phyloP scores from a whole-genome alignment of 2,888 invertebrate species.

The Phorcus lineatus region DNA sequence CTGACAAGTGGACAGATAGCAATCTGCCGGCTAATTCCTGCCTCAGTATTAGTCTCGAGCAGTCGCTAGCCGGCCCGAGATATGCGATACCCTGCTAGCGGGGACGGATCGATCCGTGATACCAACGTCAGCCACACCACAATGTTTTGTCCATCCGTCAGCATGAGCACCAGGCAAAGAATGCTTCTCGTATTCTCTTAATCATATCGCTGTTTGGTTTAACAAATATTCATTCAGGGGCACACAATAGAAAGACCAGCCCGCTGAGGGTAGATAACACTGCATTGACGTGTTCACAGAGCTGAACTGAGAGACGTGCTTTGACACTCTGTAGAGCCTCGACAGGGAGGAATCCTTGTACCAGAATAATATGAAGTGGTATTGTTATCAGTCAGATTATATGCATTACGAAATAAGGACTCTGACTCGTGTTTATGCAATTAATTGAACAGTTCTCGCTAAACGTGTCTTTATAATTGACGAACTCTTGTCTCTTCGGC shows the following conservation, averaged over 20 bases:
- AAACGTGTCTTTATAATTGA: too few relatives aligned
- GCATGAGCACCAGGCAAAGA: neutral
- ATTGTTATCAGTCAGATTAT: neutral
- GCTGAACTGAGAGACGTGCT: neutral
- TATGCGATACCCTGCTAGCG: too few relatives aligned
- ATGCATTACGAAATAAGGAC: too few relatives aligned
- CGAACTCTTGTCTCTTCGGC: too few relatives aligned
- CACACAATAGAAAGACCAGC: neutral
- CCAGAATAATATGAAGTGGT: neutral
- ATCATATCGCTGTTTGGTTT: slow-evolving; percentile 3
- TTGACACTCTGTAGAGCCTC: neutral
- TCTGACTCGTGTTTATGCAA: neutral
- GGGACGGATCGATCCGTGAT: too few relatives aligned
- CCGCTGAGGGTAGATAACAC: neutral
- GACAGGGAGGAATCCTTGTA: neutral
- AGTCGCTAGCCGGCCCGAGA: too few relatives aligned
- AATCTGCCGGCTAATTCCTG: too few relatives aligned
- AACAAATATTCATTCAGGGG: neutral
- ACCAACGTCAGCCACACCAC: too few relatives aligned
- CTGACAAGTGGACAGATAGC: too few relatives aligned
- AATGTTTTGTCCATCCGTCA: neutral
- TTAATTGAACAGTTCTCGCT: neutral
- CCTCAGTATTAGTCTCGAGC: too few relatives aligned
- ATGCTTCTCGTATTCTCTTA: neutral
- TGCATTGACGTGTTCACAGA: neutral